A percentile compares a stretch with the other conserved stretches of the same genome.
Evolutionary conservation across 1,140 invertebrate species (phyloP).

Genomic region (Gonioctena quinquepunctata): DNA sequence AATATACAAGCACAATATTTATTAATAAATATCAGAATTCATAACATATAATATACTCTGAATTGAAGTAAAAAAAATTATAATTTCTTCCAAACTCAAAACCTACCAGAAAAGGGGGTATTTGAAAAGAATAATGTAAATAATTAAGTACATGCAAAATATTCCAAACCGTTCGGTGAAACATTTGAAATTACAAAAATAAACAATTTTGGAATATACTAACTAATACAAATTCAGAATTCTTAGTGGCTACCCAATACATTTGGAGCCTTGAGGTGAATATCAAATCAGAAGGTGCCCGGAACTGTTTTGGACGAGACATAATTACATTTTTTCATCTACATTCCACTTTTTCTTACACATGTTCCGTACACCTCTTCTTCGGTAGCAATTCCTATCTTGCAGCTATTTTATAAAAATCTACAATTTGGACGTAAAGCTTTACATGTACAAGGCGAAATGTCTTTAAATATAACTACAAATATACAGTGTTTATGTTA

Average conservation of each 20-base stretch:
- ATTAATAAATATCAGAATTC: constrained; percentile 5
- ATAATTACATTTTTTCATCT: not conserved
- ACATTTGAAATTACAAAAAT: too few relatives aligned
- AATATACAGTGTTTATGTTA: constrained; percentile 39
- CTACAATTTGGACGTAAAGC: constrained; percentile 24
- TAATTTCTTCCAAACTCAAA: too few relatives aligned
- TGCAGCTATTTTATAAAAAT: constrained; percentile 19
- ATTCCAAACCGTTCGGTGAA: too few relatives aligned
- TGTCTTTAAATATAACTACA: constrained; percentile 25
- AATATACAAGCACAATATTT: not conserved
- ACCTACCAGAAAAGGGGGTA: too few relatives aligned
- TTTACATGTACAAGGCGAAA: constrained; percentile 27
- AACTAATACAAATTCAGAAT: too few relatives aligned
- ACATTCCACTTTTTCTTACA: not conserved
- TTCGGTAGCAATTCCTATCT: not conserved
- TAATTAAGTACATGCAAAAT: too few relatives aligned
- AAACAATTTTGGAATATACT: too few relatives aligned
- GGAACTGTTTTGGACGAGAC: not conserved
- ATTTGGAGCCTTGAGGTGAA: too few relatives aligned
- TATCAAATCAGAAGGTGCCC: not conserved
- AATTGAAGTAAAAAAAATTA: not conserved
- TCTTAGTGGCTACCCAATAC: too few relatives aligned
- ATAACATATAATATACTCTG: not conserved
- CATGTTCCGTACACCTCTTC: not conserved
- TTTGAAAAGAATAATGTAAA: not conserved